Evolutionary conservation across 2,888 invertebrate genomes (phyloP), one percentile per base, ranked within the genome.

Genomic region (Drosophila sordidula): DNA sequence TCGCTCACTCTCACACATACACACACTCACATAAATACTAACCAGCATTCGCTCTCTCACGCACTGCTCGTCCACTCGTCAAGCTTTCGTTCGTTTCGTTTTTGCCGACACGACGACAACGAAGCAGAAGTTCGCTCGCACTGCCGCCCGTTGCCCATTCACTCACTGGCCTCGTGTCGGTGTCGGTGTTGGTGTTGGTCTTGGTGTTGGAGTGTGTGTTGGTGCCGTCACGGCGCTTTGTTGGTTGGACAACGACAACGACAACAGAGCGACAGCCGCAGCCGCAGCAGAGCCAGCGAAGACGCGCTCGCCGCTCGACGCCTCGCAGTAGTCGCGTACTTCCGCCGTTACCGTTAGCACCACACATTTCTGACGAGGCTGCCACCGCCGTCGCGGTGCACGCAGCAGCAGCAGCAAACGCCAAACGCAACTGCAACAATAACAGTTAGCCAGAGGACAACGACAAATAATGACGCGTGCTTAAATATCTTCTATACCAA

Each of bases 321-420:
- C 77, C 74, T 77, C 70, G 80, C 83, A 83, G 89, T 81, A 83
- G 83, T 83, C 83, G 83, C 83, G 83, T 89, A 83, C 85, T 83
- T 83, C 83, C 89, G 83, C 87, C 83, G 83, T 84, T 84, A 81
- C 85, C 83, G 83, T 84, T 84, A 84, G 89, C 87, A 89, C 88
- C 82, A 83, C 73, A 87, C 80, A 85, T 58, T 68, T 80, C 59
- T 71, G 86, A 82, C 82, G 69, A 74, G 69, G 75, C 75, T 78
- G 75, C 73, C 80, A 78, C 69, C 80, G 81, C 81, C 85, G 80
- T 82, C 80, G 85, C 81, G 81, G 75, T 80, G 74, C 81, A 78
- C 67, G 83, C 80, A 77, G 77, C 76, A 78, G 78, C 61, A 77
- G 69, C 52, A 52, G 22, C 47, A 49, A 62, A 34, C 57, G 57